These are phyloP conservation scores for Brachionus plicatilis DNA, from an alignment of 1,140 invertebrate genomes.

Conservation along the genomic window DNA sequence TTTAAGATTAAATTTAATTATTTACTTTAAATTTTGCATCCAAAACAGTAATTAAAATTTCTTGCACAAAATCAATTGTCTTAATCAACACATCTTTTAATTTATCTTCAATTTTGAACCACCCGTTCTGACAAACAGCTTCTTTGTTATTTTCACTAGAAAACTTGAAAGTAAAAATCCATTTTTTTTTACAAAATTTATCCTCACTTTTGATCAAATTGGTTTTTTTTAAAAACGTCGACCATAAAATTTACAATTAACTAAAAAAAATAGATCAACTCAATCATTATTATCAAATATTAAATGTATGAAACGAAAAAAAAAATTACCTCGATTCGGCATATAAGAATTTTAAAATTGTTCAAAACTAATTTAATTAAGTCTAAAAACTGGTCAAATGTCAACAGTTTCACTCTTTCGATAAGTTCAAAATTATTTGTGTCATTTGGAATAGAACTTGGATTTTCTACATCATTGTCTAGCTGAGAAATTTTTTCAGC, in stretches of 20 bases:
- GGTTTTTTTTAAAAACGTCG: not conserved
- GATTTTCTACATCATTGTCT: constrained; percentile 49
- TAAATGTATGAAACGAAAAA: constrained; percentile 10
- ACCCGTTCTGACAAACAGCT: constrained; percentile 65
- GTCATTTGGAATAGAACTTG: constrained; percentile 47
- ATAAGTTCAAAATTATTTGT: constrained; percentile 55
- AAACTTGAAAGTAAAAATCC: not conserved
- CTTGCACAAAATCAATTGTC: constrained; percentile 83
- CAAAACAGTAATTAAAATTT: constrained; percentile 76
- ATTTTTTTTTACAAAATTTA: not conserved
- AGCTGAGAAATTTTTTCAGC: constrained; percentile 55
- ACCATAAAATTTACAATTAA: constrained; percentile 21
- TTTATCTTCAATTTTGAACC: constrained; percentile 64
- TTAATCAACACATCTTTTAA: constrained; percentile 70
- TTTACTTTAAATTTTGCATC: constrained; percentile 63
- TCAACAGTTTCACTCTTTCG: constrained; percentile 64
- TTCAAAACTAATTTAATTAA: constrained; percentile 70
- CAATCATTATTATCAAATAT: not conserved
- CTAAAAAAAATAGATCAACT: not conserved
- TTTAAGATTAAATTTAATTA: not conserved
- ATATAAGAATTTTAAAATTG: constrained; percentile 63
- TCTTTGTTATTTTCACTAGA: not conserved
- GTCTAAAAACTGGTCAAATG: constrained; percentile 71
- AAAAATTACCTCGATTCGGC: constrained; percentile 61
- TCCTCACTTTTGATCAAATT: not conserved